A percentile compares a stretch with the other conserved stretches of the same genome.
Evolutionary conservation across 2,888 invertebrate species (phyloP).

Genomic region (Polyommatus icarus): DNA sequence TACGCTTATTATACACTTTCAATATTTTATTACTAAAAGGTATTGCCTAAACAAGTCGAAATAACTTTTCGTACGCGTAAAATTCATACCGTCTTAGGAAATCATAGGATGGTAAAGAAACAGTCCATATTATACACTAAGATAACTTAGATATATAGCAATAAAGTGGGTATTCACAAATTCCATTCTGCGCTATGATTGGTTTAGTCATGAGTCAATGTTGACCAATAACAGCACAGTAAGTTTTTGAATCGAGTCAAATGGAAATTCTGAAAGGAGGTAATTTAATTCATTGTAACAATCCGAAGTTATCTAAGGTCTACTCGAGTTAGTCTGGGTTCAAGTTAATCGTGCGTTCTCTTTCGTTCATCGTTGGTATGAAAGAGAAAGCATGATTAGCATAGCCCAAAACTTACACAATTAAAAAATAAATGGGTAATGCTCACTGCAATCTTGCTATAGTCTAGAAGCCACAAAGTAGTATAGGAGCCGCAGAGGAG

Average conservation of each 20-base stretch:
- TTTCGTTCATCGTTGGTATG: not conserved
- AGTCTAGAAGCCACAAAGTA: not conserved
- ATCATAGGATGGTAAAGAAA: not conserved
- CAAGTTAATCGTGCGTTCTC: not conserved
- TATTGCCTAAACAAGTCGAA: not conserved
- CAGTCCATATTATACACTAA: not conserved
- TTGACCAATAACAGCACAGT: not conserved
- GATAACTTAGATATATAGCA: not conserved
- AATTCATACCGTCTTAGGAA: not conserved
- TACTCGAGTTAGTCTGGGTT: too few relatives aligned
- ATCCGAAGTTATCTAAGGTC: too few relatives aligned
- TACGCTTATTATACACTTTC: not conserved
- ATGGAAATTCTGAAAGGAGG: not conserved
- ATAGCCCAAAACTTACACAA: not conserved
- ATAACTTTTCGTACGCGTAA: not conserved
- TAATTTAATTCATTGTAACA: too few relatives aligned
- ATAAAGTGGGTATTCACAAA: not conserved
- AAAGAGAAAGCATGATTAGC: not conserved
- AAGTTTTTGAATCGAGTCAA: not conserved
- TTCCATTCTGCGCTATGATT: not conserved
- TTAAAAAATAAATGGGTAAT: not conserved
- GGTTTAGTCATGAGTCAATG: not conserved
- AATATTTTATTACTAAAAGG: not conserved
- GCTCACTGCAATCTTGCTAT: not conserved
- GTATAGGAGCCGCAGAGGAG: not conserved